Base-by-base conservation (phyloP, 2,888 invertebrate species). In the Plebejus anna region DNA sequence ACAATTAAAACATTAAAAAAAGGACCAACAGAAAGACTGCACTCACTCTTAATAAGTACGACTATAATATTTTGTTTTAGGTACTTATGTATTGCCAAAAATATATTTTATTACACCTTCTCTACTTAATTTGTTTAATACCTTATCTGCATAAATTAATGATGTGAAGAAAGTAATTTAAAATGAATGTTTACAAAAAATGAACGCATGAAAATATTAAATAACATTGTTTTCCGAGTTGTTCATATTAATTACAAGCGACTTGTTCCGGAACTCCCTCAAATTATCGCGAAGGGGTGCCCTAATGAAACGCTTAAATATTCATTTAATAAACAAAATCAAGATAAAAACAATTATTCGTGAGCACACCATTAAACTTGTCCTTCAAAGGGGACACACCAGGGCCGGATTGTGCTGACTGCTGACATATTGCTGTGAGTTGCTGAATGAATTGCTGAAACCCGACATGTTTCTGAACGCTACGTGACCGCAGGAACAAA, bases 371-470 rank as follows among this genome's bases (percentile, higher is more conserved):
- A 79, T 81, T 82, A 88, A 87, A 89, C 86, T 82, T 88, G 88
- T 89, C 90, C 88, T 89, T 87, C 86, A 84, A 83, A 84, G 83
- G 83, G 82, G 85, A 86, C 84, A 83, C 78, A 79, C 81, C 90
- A 91, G 92, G 85, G 88, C 85, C 87, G 91, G 84, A 89, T 89
- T 88, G 84, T 80, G 81, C 82, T 87, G 90, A 91, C 85, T 80
- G 81, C 82, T 87, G 90, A 91, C 85, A 83, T 84, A 90, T 88
- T 83, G 84, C 88, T 82, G 83, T 16, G 13, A 36, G 55, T 66
- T 36, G 13, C 66, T 66, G 66, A 84, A 81, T 81, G 80, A 81
- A 82, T 82, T 81, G 81, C 84, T 55, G 51, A 16, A 32, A 22
- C 22, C 47, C 84, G 81, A 80, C 82, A 85, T 87, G 84, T 89